A percentile compares a stretch with the other conserved stretches of the same genome.
phyloP scores from a whole-genome alignment of 2,113 vertebrate species.

The Rhinoderma darwinii region DNA sequence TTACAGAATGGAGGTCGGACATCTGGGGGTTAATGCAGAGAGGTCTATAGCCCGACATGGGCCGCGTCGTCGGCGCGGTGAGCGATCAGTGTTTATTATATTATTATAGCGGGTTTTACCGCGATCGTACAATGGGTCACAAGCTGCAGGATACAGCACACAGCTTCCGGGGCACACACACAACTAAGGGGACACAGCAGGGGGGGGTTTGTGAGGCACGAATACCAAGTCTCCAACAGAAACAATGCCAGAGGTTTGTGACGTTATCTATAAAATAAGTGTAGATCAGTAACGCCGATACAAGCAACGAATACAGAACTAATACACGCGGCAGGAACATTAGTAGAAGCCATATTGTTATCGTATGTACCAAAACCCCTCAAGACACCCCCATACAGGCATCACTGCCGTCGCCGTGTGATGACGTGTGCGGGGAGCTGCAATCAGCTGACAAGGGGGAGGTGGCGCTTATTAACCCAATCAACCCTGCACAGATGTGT shows the following conservation, averaged over 20 bases:
- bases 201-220: not conserved
- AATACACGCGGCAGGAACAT: not conserved
- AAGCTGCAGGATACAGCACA: constrained; percentile 12
- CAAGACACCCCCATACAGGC: not conserved
- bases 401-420: not conserved
- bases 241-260: not conserved
- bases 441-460: not conserved
- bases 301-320: no score
- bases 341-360: no score
- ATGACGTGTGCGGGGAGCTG: not conserved
- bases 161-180: constrained; percentile 53
- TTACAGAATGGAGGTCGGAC: not conserved
- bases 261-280: not conserved
- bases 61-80: not conserved
- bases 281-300: not conserved
- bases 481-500: not conserved
- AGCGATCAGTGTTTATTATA: not conserved
- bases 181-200: not conserved
- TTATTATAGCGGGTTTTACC: no score
- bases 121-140: constrained; percentile 5
- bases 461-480: not conserved
- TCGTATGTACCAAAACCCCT: not conserved
- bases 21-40: not conserved
- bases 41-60: not conserved
- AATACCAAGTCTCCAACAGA: not conserved